Evolutionary conservation across 2,113 vertebrate genomes (phyloP), one percentile per base, ranked within the genome.

Genomic region (Eubucco bourcierii): DNA sequence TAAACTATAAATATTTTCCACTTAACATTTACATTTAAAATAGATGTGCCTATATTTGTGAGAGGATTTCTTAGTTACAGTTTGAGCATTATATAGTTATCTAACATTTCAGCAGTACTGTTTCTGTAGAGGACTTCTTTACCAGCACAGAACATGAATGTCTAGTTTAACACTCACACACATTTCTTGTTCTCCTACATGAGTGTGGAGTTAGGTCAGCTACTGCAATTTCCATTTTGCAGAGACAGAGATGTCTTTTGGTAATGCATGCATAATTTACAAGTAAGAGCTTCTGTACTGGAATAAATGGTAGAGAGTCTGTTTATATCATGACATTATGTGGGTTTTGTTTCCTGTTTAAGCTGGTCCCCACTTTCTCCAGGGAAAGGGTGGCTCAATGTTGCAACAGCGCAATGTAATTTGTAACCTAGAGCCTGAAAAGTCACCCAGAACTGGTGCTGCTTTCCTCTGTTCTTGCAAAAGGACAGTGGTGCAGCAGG

Each of bases 21-120:
- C 31, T 92, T 90, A 84, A 87, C 78, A 78, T 89, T 91, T 87
- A 44, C 81, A 72, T 93, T 89, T 93, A 87, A 95, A 94, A 90
- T 87, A 95, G 77, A 58, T 73, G 11, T 53, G 66, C 53, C 60
- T 90, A 28, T 80, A 64, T 92, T 88, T 88, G 68, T 86, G 84
- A 93, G 78, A 84, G 70, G 12, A 68, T 94, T 90, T 81, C 15
- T 46, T 89, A 68, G 39, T 74, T 95, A 80, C 56, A 64, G 56
- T 91, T 91, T 70, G 58, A 91, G 53, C 37, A 71, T 87, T 73
- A 60, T 63, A 25, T 70, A 85, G 63, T 89, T 89, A 93, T 23
- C 52, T 90, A 87, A 71, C 31, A 70, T 91, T 93, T 87, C 75
- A 93, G 60, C 72, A 85, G 46, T 52, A 41, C 72, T 77, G n/a